Conservation (phyloP, 2,888 invertebrate species). For the Brachypterus glaber region DNA sequence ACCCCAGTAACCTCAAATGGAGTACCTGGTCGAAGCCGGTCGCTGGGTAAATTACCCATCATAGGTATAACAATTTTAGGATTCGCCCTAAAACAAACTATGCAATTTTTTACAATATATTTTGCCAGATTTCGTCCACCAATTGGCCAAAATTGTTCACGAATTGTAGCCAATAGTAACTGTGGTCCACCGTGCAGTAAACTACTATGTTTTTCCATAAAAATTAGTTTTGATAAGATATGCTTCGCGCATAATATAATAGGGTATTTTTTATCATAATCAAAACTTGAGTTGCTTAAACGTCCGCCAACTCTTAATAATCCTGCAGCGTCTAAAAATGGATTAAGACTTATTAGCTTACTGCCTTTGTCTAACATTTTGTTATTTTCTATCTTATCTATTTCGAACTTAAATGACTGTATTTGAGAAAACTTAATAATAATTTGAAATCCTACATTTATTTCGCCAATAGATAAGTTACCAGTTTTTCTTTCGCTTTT, state of each 20-base stretch:
- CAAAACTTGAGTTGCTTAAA: slow-evolving; percentile 10
- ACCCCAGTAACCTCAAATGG: slow-evolving; percentile 10
- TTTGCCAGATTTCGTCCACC: slow-evolving; percentile 9
- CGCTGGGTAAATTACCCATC: slow-evolving; percentile 14
- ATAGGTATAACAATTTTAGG: slow-evolving; percentile 7
- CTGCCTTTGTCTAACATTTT: slow-evolving; percentile 4
- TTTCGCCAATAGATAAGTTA: slow-evolving; percentile 6
- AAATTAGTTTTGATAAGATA: slow-evolving; percentile 9
- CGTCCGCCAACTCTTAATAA: slow-evolving; percentile 14
- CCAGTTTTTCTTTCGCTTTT: too few relatives aligned
- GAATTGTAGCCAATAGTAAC: slow-evolving; percentile 4
- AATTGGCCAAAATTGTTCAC: slow-evolving; percentile 7
- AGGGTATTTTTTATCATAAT: slow-evolving; percentile 13
- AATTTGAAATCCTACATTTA: slow-evolving; percentile 3
- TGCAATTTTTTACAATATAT: slow-evolving; percentile 8
- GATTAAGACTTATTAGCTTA: slow-evolving; percentile 10
- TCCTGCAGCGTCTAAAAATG: slow-evolving; percentile 7
- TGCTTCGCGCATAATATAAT: slow-evolving; percentile 11
- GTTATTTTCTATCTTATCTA: slow-evolving; percentile 7
- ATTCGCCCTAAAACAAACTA: slow-evolving; percentile 9
- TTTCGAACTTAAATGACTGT: slow-evolving; percentile 8
- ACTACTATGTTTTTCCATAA: slow-evolving; percentile 6
- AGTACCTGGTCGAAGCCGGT: slow-evolving; percentile 7
- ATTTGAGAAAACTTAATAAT: slow-evolving; percentile 7
- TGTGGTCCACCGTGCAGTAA: slow-evolving; percentile 13